Evolutionary conservation across 2,113 vertebrate genomes (phyloP).

Genomic region (Istiophorus platypterus): DNA sequence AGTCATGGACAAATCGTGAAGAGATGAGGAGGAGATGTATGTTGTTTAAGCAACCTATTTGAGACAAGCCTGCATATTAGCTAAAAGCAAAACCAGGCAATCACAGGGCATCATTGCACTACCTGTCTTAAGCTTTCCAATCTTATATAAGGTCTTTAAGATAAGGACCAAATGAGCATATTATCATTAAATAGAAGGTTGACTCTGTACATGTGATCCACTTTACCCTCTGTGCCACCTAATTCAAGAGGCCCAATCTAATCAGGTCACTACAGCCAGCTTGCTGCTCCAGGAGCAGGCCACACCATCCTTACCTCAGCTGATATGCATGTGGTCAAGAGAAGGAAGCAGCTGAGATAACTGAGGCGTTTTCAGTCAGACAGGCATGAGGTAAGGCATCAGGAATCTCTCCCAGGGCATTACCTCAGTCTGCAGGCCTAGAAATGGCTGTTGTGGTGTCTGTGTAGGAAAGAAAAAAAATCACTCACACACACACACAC

Average conservation of each 20-base stretch:
- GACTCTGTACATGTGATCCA: constrained; percentile 48
- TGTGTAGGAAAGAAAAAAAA: constrained; percentile 17
- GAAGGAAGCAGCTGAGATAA: constrained; percentile 83
- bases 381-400: constrained; percentile 75
- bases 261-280: constrained; percentile 63
- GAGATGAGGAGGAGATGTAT: not conserved
- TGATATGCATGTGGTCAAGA: constrained; percentile 80
- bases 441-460: constrained; percentile 29
- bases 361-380: constrained; percentile 69
- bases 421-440: constrained; percentile 74
- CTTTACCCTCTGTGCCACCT: constrained; percentile 56
- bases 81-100: constrained; percentile 16
- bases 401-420: constrained; percentile 77
- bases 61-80: not conserved
- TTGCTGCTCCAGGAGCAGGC: constrained; percentile 45
- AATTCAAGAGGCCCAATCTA: constrained; percentile 70
- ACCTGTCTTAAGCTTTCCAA: not conserved
- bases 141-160: constrained; percentile 30
- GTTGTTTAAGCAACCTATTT: constrained; percentile 14
- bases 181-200: constrained; percentile 66
- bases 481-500: constrained; percentile 13
- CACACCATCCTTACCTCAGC: constrained; percentile 75
- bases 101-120: not conserved
- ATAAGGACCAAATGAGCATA: constrained; percentile 48
- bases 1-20: not conserved